phyloP scores from a whole-genome alignment of 2,113 vertebrate genomes.

The Poecilia latipinna region DNA sequence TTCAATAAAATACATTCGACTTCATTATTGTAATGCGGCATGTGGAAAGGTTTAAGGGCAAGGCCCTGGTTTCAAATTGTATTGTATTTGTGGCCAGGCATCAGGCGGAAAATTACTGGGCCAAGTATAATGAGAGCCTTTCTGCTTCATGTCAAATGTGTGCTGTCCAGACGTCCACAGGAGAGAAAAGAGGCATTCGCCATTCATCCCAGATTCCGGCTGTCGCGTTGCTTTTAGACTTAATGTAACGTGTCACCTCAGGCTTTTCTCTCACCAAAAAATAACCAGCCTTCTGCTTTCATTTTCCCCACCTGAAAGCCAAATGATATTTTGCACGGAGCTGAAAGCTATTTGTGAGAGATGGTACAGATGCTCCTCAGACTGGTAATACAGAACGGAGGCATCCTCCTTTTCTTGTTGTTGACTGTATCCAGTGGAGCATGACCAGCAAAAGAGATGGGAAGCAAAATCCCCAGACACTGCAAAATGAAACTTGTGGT shows the following conservation, averaged over 20 bases:
- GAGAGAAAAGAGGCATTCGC: slow-evolving; percentile 44
- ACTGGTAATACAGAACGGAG: slow-evolving; percentile 24
- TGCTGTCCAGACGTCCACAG: slow-evolving; percentile 22
- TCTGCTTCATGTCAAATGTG: slow-evolving; percentile 40
- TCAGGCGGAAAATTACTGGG: slow-evolving; percentile 36
- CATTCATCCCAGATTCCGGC: slow-evolving; percentile 30
- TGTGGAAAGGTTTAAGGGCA: neutral
- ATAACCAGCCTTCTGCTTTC: slow-evolving; percentile 23
- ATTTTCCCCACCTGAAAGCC: slow-evolving; percentile 19
- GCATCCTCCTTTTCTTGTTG: slow-evolving; percentile 23
- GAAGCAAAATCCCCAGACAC: neutral
- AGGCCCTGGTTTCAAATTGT: neutral
- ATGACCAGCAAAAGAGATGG: slow-evolving; percentile 1
- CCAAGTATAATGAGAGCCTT: slow-evolving; percentile 42
- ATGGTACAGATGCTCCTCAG: slow-evolving; percentile 24
- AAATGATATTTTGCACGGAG: slow-evolving; percentile 22
- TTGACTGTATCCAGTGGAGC: slow-evolving; percentile 12
- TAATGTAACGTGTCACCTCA: slow-evolving; percentile 47
- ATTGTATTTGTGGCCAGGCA: slow-evolving; percentile 22
- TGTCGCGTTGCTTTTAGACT: slow-evolving; percentile 52
- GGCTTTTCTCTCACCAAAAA: slow-evolving; percentile 49
- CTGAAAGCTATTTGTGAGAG: slow-evolving; percentile 36
- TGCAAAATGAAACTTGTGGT: slow-evolving; percentile 1
- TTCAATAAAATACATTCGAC: too few relatives aligned
- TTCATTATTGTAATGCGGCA: too few relatives aligned